phyloP scores from a whole-genome alignment of 1,140 invertebrate species.

The Sycophaga agraensis region DNA sequence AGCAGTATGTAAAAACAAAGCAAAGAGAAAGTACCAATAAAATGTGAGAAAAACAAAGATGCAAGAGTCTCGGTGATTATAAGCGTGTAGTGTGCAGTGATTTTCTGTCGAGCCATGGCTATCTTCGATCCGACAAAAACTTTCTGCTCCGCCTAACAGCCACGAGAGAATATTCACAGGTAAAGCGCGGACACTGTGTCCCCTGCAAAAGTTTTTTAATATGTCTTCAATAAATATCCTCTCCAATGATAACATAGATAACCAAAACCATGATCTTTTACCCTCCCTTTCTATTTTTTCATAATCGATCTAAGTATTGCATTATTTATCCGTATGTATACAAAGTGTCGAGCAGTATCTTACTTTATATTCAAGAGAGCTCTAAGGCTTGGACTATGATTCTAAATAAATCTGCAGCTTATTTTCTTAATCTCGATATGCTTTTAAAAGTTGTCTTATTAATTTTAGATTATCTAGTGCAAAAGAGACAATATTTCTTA shows the following conservation, averaged over 20 bases:
- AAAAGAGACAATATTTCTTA: too few species aligned
- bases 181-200: conserved; percentile 39
- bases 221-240: conserved; percentile 12
- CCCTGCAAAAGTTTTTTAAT: conserved; percentile 39
- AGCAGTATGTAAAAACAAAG: conserved; percentile 12
- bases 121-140: conserved; percentile 18
- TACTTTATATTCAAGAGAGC: conserved; percentile 5
- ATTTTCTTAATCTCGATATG: conserved; percentile 12
- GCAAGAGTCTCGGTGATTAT: conserved; percentile 10
- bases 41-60: conserved; percentile 13
- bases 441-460: neutral
- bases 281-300: conserved; percentile 11
- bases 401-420: neutral
- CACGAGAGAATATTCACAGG: conserved; percentile 34
- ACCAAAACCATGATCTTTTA: neutral
- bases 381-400: conserved; percentile 5
- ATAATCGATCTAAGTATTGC: neutral
- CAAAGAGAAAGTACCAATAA: conserved; percentile 3
- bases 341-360: neutral
- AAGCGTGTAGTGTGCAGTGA: conserved; percentile 21
- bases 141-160: conserved; percentile 23
- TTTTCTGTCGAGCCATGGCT: conserved; percentile 27
- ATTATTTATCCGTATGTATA: neutral
- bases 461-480: too few species aligned
- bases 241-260: neutral